These are phyloP conservation scores for Troilus luridus DNA, from an alignment of 2,888 invertebrate genomes.

Conservation along the genomic window DNA sequence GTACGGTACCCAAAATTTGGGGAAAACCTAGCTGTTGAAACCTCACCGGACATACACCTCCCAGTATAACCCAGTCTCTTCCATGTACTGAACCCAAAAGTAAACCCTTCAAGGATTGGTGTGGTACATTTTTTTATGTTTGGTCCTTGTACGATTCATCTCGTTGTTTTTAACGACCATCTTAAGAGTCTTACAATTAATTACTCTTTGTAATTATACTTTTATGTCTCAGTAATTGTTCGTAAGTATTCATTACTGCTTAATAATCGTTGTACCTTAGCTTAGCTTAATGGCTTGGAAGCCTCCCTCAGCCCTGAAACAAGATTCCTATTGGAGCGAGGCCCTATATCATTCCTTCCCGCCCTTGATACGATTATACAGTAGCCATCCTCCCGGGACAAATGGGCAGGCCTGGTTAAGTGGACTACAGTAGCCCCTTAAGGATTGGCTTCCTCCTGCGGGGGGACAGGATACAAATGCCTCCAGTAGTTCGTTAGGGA, in stretches of 20 bases:
- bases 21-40: no score
- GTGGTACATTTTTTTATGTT: not conserved
- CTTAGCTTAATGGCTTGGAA: not conserved
- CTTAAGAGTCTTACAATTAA: not conserved
- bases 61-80: no score
- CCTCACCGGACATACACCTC: no score
- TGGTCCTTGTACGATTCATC: not conserved
- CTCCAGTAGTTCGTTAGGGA: constrained; percentile 31
- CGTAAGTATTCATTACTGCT: not conserved
- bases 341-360: not conserved
- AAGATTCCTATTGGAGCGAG: not conserved
- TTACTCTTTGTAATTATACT: not conserved
- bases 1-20: no score
- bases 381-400: constrained; percentile 22
- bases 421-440: constrained; percentile 43
- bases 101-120: no score
- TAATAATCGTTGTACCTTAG: not conserved
- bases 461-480: constrained; percentile 40
- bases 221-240: not conserved
- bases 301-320: not conserved
- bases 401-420: not conserved
- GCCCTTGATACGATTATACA: constrained; percentile 11
- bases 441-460: constrained; percentile 16
- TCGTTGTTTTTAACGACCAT: no score
- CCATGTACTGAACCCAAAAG: no score